These are phyloP conservation scores for Notocelia uddmanniana DNA, from an alignment of 2,888 invertebrate genomes.

Conservation along the genomic window DNA sequence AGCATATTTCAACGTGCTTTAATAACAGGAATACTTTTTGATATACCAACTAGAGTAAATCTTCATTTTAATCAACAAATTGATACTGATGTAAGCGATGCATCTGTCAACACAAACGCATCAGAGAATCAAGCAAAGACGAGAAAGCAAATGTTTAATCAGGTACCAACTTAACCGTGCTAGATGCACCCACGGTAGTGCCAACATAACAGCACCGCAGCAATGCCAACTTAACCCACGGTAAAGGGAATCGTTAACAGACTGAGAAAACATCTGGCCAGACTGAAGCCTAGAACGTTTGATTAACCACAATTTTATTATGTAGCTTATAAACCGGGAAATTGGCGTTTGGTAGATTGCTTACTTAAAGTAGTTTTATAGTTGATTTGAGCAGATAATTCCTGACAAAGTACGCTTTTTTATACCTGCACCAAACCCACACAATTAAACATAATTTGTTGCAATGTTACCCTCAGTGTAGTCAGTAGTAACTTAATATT, in stretches of 20 bases:
- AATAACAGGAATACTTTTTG: background rate
- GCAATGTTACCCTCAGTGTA: too few relatives aligned
- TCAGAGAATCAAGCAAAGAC: conserved; percentile 36
- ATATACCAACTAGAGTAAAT: background rate
- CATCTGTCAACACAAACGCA: conserved; percentile 5
- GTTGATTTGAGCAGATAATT: background rate
- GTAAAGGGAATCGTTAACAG: conserved; percentile 68
- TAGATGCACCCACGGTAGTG: background rate
- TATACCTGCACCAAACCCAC: too few relatives aligned
- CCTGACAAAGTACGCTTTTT: too few relatives aligned
- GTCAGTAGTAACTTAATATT: background rate
- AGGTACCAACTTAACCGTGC: conserved; percentile 34
- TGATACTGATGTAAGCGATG: background rate
- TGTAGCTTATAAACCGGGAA: conserved; percentile 18
- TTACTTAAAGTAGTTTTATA: background rate
- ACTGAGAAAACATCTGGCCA: conserved; percentile 47
- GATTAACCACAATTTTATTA: conserved; percentile 30
- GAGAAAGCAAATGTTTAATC: conserved; percentile 51
- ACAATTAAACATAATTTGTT: too few relatives aligned
- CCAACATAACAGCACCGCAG: conserved; percentile 1
- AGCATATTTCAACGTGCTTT: too few relatives aligned
- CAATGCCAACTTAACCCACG: conserved; percentile 45
- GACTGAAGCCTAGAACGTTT: conserved; percentile 21
- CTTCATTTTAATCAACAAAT: background rate
- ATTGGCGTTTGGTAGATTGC: background rate